Conservation (phyloP, 1,140 invertebrate species). For the Hyphantria cunea region DNA sequence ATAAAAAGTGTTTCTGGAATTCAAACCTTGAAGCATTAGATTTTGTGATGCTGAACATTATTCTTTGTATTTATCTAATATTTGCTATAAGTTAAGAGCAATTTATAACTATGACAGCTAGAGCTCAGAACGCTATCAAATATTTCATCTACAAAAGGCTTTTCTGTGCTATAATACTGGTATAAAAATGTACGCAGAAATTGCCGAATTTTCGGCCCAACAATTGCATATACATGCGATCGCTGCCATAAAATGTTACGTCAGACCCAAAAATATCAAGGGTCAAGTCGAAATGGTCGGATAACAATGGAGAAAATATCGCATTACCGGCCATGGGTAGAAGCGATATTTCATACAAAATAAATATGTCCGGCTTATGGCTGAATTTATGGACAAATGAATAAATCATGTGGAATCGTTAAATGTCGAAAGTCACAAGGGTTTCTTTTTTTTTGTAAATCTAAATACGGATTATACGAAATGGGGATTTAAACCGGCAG, state of each 20-base stretch:
- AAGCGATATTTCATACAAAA: conserved; percentile 30
- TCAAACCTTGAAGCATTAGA: too few species aligned
- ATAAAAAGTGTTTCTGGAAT: too few species aligned
- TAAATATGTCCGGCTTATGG: conserved; percentile 30
- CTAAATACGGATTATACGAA: neutral
- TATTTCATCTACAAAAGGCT: neutral
- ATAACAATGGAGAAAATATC: conserved; percentile 36
- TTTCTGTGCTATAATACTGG: neutral
- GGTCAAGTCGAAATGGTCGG: conserved; percentile 24
- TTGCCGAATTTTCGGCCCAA: neutral
- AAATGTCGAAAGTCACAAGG: conserved; percentile 10
- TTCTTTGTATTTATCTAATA: too few species aligned
- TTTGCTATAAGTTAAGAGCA: neutral
- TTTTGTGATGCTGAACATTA: too few species aligned
- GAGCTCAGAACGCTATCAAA: neutral
- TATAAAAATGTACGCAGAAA: neutral
- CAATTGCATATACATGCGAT: neutral
- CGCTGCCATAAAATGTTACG: conserved; percentile 12
- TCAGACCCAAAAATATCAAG: conserved; percentile 24
- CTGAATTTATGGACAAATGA: conserved; percentile 29
- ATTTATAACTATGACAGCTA: neutral
- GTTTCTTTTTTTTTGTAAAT: conserved; percentile 2
- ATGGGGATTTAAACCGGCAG: too few species aligned
- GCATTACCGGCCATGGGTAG: conserved; percentile 20
- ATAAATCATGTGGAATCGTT: conserved; percentile 29